Evolutionary conservation across 2,888 invertebrate species (phyloP).

Genomic region (Rambutsinella grinnellia): DNA sequence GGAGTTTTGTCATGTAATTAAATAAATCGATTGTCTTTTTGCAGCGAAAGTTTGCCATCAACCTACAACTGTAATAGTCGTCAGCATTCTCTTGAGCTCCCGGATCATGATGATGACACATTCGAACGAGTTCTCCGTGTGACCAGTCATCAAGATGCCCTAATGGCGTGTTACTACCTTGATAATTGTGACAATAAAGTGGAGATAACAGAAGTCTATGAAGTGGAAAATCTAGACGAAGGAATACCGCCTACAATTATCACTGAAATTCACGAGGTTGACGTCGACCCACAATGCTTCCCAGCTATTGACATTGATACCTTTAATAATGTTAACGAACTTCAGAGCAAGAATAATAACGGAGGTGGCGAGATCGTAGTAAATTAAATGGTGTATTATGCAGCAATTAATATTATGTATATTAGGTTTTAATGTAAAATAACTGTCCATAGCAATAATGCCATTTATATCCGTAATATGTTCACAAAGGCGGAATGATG

Average conservation of each 20-base stretch:
- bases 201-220: slow-evolving; percentile 57
- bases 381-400: slow-evolving; percentile 14
- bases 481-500: too few relatives aligned
- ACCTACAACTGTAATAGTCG: slow-evolving; percentile 40
- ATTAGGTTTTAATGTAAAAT: too few relatives aligned
- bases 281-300: slow-evolving; percentile 41
- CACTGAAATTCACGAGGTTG: slow-evolving; percentile 57
- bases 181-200: slow-evolving; percentile 77
- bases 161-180: slow-evolving; percentile 92
- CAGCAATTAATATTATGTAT: too few relatives aligned
- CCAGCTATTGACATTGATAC: slow-evolving; percentile 32
- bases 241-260: slow-evolving; percentile 31
- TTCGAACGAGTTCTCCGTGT: slow-evolving; percentile 76
- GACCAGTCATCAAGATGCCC: slow-evolving; percentile 87
- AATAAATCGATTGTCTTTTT: not conserved
- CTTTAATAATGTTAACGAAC: slow-evolving; percentile 30
- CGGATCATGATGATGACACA: slow-evolving; percentile 70
- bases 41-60: slow-evolving; percentile 29
- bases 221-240: slow-evolving; percentile 50
- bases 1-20: not conserved
- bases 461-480: too few relatives aligned
- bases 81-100: slow-evolving; percentile 57
- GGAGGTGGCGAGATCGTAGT: slow-evolving; percentile 38
- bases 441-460: not conserved
- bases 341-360: slow-evolving; percentile 29